Percentiles rank a stretch among this genome's conserved stretches.
These are phyloP conservation scores for Gyps fulvus DNA, from an alignment of 2,113 vertebrate genomes.

Conservation along the genomic window DNA sequence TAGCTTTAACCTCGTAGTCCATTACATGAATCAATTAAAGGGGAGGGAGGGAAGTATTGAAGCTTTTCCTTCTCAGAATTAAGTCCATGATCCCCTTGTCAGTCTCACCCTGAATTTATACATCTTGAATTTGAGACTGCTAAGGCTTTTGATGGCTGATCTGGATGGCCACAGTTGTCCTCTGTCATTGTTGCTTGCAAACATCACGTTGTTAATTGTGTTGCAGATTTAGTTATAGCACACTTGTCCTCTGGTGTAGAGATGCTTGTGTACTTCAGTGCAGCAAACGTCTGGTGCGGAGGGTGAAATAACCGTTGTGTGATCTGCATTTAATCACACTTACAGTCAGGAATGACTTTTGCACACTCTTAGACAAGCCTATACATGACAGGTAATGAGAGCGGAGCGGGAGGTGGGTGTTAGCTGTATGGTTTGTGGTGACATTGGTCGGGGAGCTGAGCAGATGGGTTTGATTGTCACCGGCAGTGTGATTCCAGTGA, in stretches of 20 bases:
- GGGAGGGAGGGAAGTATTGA: background rate
- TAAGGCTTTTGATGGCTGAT: background rate
- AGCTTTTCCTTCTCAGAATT: background rate
- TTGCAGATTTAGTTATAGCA: background rate
- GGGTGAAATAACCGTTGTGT: background rate
- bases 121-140: background rate
- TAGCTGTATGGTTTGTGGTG: background rate
- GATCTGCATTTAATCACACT: background rate
- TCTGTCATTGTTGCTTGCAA: rapidly evolving
- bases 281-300: background rate
- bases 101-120: background rate
- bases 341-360: background rate
- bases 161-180: background rate
- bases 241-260: background rate
- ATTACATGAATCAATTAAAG: background rate
- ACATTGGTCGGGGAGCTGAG: slow-evolving; percentile 12
- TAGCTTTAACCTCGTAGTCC: background rate
- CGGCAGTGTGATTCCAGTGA: slow-evolving; percentile 51
- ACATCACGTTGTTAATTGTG: rapidly evolving
- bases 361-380: background rate
- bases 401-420: background rate
- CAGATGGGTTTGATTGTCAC: slow-evolving; percentile 75
- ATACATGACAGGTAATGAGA: slow-evolving; percentile 18
- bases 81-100: background rate
- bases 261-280: background rate